phyloP scores from a whole-genome alignment of 2,888 invertebrate species.

The Sisyra terminalis region DNA sequence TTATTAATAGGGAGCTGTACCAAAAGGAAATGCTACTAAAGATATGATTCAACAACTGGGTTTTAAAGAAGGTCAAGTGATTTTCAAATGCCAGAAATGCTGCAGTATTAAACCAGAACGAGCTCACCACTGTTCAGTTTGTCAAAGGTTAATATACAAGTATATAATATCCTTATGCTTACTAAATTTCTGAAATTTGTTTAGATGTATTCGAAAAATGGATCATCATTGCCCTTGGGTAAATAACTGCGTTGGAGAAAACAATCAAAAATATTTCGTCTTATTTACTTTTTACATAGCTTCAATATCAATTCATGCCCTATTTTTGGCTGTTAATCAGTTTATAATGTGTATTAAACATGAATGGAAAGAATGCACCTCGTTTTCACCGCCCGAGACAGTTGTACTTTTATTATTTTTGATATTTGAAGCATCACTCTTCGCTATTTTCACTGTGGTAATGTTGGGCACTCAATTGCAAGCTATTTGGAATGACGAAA shows the following conservation, averaged over 20 bases:
- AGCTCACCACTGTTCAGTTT: conserved; percentile 92
- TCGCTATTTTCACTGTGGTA: conserved; percentile 93
- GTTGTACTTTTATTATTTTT: conserved; percentile 82
- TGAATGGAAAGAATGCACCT: conserved; percentile 90
- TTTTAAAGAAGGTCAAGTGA: conserved; percentile 77
- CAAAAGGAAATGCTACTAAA: conserved; percentile 88
- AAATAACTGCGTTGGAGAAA: conserved; percentile 98
- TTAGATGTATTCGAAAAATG: conserved; percentile 64
- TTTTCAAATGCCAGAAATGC: conserved; percentile 92
- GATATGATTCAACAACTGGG: conserved; percentile 92
- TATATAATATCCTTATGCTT: conserved; percentile 1
- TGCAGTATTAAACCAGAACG: conserved; percentile 91
- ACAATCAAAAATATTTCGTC: conserved; percentile 98
- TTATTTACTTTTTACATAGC: conserved; percentile 97
- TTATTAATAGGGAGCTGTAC: conserved; percentile 67
- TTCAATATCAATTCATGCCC: conserved; percentile 84
- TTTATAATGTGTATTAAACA: conserved; percentile 84
- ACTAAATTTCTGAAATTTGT: too few relatives aligned
- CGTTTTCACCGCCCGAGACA: conserved; percentile 89
- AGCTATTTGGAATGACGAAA: conserved; percentile 97
- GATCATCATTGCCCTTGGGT: conserved; percentile 93
- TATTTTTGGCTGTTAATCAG: conserved; percentile 82
- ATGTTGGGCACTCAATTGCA: conserved; percentile 95
- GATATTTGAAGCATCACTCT: conserved; percentile 85
- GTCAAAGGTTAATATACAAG: conserved; percentile 41